Percentiles rank a stretch among this genome's conserved stretches.
Evolutionary conservation across 2,113 vertebrate species (phyloP).

Genomic region (Chaenogobius annularis): DNA sequence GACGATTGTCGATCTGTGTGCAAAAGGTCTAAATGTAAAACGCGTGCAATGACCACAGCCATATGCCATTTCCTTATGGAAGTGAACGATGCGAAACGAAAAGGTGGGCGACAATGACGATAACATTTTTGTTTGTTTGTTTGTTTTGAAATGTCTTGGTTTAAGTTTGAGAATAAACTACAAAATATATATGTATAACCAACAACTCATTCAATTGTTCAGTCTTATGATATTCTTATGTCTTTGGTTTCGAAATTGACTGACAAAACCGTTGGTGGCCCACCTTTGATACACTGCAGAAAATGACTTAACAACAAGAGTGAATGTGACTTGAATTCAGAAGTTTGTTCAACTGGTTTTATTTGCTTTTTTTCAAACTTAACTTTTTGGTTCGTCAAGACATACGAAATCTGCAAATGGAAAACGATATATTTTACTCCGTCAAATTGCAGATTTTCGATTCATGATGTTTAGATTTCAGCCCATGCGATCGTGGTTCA

Average conservation of each 20-base stretch:
- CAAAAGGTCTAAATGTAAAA: constrained; percentile 33
- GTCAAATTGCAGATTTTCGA: too few relatives aligned
- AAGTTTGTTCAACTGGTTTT: too few relatives aligned
- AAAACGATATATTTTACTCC: too few relatives aligned
- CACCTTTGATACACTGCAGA: background rate
- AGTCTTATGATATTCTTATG: too few relatives aligned
- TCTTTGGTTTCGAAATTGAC: background rate
- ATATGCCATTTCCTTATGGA: constrained; percentile 71
- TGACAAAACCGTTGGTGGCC: too few relatives aligned
- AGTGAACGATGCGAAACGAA: constrained; percentile 25
- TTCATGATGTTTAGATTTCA: too few relatives aligned
- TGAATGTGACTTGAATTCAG: background rate
- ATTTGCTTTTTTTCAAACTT: too few relatives aligned
- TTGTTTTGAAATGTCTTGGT: background rate
- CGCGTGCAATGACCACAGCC: constrained; percentile 49
- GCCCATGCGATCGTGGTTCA: too few relatives aligned
- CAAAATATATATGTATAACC: too few relatives aligned
- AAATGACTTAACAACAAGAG: background rate
- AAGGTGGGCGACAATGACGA: background rate
- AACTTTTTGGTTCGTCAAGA: background rate
- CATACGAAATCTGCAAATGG: too few relatives aligned
- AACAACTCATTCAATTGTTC: too few relatives aligned
- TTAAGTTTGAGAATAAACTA: background rate
- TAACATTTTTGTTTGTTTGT: background rate
- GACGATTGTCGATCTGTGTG: background rate